phyloP scores from a whole-genome alignment of 2,888 invertebrate genomes.

The Teleiodes luculella region DNA sequence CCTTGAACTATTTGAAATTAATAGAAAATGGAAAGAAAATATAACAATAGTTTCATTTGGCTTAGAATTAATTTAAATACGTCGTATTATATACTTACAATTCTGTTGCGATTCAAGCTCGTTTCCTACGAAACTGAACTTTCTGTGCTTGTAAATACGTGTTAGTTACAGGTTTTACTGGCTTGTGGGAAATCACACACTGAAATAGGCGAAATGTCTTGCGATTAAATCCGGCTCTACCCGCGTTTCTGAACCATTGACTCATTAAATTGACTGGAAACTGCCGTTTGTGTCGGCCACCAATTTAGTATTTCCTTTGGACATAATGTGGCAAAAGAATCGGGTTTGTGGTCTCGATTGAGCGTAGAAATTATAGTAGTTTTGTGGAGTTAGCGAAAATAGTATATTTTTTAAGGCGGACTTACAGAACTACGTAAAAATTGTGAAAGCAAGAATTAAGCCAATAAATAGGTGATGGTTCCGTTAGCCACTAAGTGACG shows the following conservation, averaged over 20 bases:
- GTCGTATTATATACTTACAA: too few species aligned
- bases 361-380: neutral
- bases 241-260: constrained; percentile 61
- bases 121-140: neutral
- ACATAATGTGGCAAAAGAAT: constrained; percentile 24
- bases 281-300: constrained; percentile 44
- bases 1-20: too few species aligned
- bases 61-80: too few species aligned
- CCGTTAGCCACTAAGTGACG: too few species aligned
- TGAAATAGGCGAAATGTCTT: constrained; percentile 48
- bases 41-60: too few species aligned
- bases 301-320: constrained; percentile 42
- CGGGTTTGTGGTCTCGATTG: neutral
- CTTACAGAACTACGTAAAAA: too few species aligned
- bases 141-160: neutral
- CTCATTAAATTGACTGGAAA: constrained; percentile 65
- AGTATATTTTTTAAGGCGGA: too few species aligned
- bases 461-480: too few species aligned
- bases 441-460: too few species aligned
- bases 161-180: neutral
- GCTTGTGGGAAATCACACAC: constrained; percentile 49
- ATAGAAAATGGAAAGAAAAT: too few species aligned
- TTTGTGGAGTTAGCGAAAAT: too few species aligned
- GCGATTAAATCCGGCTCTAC: constrained; percentile 61
- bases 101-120: too few species aligned